Evolutionary conservation across 2,797 vertebrate species (phyloP).

Genomic region (Champsocephalus esox): DNA sequence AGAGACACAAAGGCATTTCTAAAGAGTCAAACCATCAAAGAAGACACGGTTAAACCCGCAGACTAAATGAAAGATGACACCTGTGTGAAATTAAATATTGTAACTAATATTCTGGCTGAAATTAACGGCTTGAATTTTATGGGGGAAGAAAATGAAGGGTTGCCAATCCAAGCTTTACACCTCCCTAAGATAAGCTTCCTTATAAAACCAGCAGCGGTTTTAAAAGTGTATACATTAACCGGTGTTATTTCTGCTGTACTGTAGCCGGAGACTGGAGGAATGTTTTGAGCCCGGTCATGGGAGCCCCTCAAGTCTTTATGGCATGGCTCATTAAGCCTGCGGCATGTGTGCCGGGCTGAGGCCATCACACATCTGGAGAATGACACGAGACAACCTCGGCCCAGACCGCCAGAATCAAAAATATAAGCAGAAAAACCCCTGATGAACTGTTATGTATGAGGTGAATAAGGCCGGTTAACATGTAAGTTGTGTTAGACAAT

Average conservation of each 20-base stretch:
- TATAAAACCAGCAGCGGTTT: constrained; percentile 49
- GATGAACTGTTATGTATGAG: neutral
- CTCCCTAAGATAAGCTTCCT: constrained; percentile 45
- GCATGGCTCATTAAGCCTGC: constrained; percentile 76
- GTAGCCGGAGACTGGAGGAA: constrained; percentile 51
- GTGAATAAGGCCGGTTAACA: constrained; percentile 7
- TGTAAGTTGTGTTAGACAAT: neutral
- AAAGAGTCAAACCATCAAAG: constrained; percentile 15
- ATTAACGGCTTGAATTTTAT: constrained; percentile 40
- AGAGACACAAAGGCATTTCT: constrained; percentile 24
- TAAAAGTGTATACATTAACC: constrained; percentile 46
- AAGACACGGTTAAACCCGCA: constrained; percentile 6
- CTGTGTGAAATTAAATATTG: constrained; percentile 27
- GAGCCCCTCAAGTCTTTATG: constrained; percentile 64
- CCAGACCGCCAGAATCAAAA: constrained; percentile 31
- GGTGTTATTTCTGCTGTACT: constrained; percentile 40
- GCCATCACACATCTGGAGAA: constrained; percentile 76
- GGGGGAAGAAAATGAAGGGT: constrained; percentile 42
- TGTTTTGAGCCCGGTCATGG: constrained; percentile 56
- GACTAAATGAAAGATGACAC: constrained; percentile 40
- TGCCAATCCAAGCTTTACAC: constrained; percentile 40
- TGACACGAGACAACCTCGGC: constrained; percentile 55
- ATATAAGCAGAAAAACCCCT: constrained; percentile 1
- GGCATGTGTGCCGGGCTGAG: constrained; percentile 72
- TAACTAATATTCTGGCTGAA: constrained; percentile 23